A percentile compares a stretch with the other conserved stretches of the same genome.
Evolutionary conservation across 1,140 invertebrate species (phyloP).

Genomic region (Chironomus striatipennis): DNA sequence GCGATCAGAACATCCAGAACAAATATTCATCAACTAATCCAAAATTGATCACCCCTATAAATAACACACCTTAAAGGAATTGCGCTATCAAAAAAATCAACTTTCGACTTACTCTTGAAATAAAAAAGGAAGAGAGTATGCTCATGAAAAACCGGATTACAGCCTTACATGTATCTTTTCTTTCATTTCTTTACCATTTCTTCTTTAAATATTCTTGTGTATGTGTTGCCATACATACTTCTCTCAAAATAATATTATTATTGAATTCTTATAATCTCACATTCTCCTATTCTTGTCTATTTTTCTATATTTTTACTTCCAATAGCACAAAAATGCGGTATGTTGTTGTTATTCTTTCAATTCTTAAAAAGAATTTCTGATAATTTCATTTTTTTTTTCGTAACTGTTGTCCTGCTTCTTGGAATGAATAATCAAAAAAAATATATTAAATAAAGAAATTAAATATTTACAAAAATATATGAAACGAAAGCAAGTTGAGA

Average conservation of each 20-base stretch:
- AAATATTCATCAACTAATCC: no score
- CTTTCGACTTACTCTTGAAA: no score
- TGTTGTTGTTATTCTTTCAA: background rate
- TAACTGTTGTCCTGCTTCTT: background rate
- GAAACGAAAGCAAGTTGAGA: background rate
- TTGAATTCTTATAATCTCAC: conserved; percentile 3
- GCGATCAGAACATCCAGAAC: no score
- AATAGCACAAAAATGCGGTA: background rate
- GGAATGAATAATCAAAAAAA: no score
- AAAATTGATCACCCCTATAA: no score
- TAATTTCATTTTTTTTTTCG: background rate
- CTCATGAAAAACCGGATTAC: conserved; percentile 12
- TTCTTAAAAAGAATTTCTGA: background rate
- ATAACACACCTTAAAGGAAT: no score
- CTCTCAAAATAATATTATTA: background rate
- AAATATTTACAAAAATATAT: background rate
- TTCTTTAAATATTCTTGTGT: background rate
- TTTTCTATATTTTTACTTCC: background rate
- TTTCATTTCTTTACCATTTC: background rate
- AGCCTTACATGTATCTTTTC: conserved; percentile 8
- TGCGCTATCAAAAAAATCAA: no score
- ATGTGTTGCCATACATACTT: background rate
- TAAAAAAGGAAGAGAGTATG: background rate
- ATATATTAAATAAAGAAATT: no score
- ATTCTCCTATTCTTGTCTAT: background rate